Base-by-base conservation (phyloP, 2,797 vertebrate genomes). In the Merluccius polli region DNA sequence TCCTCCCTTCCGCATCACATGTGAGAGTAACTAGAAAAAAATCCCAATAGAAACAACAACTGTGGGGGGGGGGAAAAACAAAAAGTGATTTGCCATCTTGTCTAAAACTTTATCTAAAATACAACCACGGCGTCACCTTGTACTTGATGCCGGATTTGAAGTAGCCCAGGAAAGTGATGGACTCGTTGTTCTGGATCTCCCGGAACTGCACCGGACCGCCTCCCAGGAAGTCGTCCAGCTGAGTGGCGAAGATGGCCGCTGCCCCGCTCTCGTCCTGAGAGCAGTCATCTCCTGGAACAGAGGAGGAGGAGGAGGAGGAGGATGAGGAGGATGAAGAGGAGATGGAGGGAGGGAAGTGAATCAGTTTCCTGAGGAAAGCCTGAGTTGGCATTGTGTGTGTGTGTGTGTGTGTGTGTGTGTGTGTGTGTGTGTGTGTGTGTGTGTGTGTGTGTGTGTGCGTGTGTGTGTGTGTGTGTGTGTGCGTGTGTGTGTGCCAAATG, bases 141-240 rank as follows among this genome's bases (percentile, higher is more conserved):
- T 99, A 99, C 85, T 96, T 97, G 90, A 99, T 85, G 82, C 96
- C 97, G 0, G 95, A 93, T 85, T 96, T 99, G 92, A 99, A 99
- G 93, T 97, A 98, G 1, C 97, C 95, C 11, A 95, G 86, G 84
- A 99, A 96, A 32, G 93, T 92, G 48, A 92, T 75, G 0, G 98
- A 99, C 81, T 99, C 98, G 0, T 84, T 86, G 84, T 92, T 92
- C 92, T 99, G 98, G 81, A 95, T 89, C 89, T 99, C 98, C 0
- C 98, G 94, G 84, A 91, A 96, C 91, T 99, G 98, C 79, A 98
- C 90, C 0, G 97, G 96, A 1, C 78, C 89, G 0, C 98, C 98
- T 0, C 95, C 94, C 87, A 99, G 93, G 89, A 94, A 93, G 79
- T 99, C 97, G 0, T 99, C 98, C 93, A 99, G 91, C 91, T 99